phyloP scores from a whole-genome alignment of 1,140 invertebrate genomes.

The Caenorhabditis latens region DNA sequence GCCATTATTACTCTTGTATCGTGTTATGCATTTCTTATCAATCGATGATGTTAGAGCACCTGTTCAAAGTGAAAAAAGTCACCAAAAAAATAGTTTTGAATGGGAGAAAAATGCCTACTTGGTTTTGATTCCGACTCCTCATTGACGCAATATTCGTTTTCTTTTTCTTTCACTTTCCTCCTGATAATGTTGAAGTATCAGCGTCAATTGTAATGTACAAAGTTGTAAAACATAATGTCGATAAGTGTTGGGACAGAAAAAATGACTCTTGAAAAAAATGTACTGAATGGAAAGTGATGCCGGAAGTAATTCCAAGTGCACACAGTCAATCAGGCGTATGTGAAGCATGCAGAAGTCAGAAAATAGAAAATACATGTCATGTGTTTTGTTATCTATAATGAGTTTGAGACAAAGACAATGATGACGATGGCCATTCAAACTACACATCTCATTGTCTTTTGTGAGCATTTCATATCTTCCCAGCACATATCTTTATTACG shows the following conservation, averaged over 20 bases:
- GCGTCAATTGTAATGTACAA: constrained; percentile 21
- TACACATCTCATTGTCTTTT: background rate
- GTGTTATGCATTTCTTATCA: background rate
- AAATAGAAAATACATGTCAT: constrained; percentile 23
- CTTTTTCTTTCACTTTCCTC: background rate
- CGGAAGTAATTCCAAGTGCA: constrained; percentile 14
- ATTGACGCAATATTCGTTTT: constrained; percentile 8
- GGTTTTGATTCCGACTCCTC: background rate
- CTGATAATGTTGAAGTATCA: constrained; percentile 29
- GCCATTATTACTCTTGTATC: background rate
- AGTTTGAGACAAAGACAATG: constrained; percentile 38
- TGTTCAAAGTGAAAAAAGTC: constrained; percentile 43
- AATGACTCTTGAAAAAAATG: background rate
- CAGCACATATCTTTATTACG: background rate
- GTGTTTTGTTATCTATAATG: constrained; percentile 39
- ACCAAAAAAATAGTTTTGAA: background rate
- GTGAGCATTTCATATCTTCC: background rate
- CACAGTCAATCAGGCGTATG: background rate
- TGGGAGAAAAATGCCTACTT: constrained; percentile 9
- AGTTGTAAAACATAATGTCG: background rate
- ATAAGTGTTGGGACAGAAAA: background rate
- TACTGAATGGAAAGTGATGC: background rate
- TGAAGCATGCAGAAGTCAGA: constrained; percentile 24
- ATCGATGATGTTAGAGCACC: constrained; percentile 4
- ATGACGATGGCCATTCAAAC: constrained; percentile 11